These are phyloP conservation scores for Acinonyx jubatus DNA, from an alignment of 2,113 vertebrate genomes.

Conservation along the genomic window DNA sequence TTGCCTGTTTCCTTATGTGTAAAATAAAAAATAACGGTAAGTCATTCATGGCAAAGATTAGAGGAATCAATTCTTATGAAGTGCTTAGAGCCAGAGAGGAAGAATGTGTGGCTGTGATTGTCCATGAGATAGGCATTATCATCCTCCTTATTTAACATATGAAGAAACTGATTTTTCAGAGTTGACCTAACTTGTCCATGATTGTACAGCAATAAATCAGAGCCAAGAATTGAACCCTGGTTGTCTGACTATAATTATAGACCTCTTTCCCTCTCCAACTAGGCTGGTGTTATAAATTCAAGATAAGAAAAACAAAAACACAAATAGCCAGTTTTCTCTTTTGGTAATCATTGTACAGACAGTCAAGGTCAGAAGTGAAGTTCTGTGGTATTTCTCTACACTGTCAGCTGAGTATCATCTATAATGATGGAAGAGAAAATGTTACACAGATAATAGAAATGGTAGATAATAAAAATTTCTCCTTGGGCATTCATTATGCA, in stretches of 20 bases:
- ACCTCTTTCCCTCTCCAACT: not conserved
- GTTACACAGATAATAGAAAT: slow-evolving; percentile 16
- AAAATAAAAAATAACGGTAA: not conserved
- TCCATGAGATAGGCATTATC: not conserved
- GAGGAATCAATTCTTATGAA: not conserved
- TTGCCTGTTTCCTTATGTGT: not conserved
- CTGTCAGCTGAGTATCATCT: not conserved
- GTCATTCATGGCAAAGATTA: not conserved
- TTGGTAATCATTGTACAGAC: not conserved
- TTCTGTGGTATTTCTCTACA: slow-evolving; percentile 4
- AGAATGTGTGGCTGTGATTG: not conserved
- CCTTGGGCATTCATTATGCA: slow-evolving; percentile 61
- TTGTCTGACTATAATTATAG: not conserved
- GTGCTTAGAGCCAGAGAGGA: not conserved
- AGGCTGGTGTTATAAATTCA: slow-evolving; percentile 25
- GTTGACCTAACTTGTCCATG: not conserved
- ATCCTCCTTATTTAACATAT: not conserved
- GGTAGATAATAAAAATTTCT: slow-evolving; percentile 59
- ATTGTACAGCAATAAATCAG: not conserved
- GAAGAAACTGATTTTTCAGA: not conserved
- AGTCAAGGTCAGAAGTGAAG: not conserved
- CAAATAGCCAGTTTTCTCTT: not conserved
- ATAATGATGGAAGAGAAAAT: not conserved
- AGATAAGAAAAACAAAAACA: not conserved
- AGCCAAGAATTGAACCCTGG: not conserved